A percentile compares a stretch with the other conserved stretches of the same genome.
Conservation (phyloP, 1,140 invertebrate species). For the Danaus plexippus region DNA sequence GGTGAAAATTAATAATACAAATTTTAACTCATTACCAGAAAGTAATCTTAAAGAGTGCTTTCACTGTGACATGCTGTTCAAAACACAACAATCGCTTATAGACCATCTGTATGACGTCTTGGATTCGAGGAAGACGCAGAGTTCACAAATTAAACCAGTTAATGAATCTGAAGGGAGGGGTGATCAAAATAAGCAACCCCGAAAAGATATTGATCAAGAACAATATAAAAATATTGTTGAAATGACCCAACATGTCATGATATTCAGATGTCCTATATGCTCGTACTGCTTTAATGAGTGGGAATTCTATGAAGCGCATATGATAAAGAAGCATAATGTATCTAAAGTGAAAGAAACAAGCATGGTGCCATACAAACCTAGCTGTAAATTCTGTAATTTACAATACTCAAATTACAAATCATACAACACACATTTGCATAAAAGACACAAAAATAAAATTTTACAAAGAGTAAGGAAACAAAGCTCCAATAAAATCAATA, state of each 20-base stretch:
- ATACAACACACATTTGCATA: conserved; percentile 36
- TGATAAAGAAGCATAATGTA: conserved; percentile 28
- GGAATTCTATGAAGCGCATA: conserved; percentile 20
- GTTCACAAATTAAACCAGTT: not conserved
- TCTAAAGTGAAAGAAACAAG: conserved; percentile 9
- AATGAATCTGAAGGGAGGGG: too few species aligned
- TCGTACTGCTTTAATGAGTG: conserved; percentile 25
- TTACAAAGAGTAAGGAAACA: conserved; percentile 3
- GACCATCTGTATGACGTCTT: conserved; percentile 46
- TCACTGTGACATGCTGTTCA: conserved; percentile 40
- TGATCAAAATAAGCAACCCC: too few species aligned
- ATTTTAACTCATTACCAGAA: conserved; percentile 1
- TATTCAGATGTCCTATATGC: conserved; percentile 18
- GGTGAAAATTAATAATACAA: conserved; percentile 7
- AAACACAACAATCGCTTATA: conserved; percentile 34
- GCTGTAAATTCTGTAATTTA: conserved; percentile 31
- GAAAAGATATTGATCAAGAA: not conserved
- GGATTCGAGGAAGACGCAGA: conserved; percentile 19
- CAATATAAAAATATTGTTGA: not conserved
- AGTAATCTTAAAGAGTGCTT: conserved; percentile 26
- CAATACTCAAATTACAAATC: conserved; percentile 13
- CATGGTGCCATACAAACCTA: conserved; percentile 26
- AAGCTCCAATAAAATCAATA: not conserved
- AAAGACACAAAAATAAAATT: conserved; percentile 24
- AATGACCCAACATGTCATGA: not conserved